Evolutionary conservation across 1,140 invertebrate species (phyloP), one percentile per base, ranked within the genome.

Genomic region (Lepidurus apus): DNA sequence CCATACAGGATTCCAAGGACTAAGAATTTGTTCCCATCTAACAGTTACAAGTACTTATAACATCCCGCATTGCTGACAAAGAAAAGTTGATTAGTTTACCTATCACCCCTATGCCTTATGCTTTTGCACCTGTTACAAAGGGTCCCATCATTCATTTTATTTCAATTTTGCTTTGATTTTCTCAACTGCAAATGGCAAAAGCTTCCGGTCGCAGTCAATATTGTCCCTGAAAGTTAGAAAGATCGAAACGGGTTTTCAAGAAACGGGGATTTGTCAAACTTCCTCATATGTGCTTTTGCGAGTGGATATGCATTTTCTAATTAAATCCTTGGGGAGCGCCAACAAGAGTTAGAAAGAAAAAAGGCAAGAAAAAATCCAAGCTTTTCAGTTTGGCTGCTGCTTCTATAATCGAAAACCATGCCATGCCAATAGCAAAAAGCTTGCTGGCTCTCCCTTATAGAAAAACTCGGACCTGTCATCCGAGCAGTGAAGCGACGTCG

Each of bases 391-490:
- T 65, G 53, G 53, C 53, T 65, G 53, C 53, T 65, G 53, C 53
- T 65, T 65, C 53, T 65, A 21, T 65, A 65, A 65, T 65, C 53
- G 53, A 65, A 65, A 65, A 65, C 17, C 53, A 65, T 65, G 17
- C 53, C 13, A 13, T 65, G 53, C 53, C 53, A 65, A 65, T 65
- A 65, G 53, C 21, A 65, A 65, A 65, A 65, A 65, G 53, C 53
- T 65, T 13, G 53, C 13, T 65, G 53, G 53, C 53, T 65, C 21
- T 65, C 17, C 53, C 53, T 65, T 13, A 65, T 65, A 65, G 53
- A 65, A 65, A 65, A 65, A 65, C 53, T 65, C 53, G 53, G 53
- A 65, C 53, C 53, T 65, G 53, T 65, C 53, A 65, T 65, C 53
- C 21, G 53, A 65, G 53, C 53, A 65, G 53, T 65, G 53, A 65